Percentiles rank a stretch among this genome's conserved stretches.
Conservation (phyloP, 2,113 vertebrate genomes). For the Oxygymnocypris stewartii region DNA sequence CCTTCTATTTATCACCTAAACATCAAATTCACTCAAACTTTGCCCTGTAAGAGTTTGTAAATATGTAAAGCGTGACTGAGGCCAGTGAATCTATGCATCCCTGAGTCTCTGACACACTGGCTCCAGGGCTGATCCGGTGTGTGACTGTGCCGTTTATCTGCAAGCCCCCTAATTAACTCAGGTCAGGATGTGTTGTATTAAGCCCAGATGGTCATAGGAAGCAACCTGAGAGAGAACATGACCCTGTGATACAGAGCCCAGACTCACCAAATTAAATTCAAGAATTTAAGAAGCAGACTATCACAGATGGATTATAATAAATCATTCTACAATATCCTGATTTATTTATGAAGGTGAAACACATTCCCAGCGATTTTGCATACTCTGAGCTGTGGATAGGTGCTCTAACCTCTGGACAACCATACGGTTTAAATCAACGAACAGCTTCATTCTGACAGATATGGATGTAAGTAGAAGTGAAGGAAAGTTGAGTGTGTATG, state of each 20-base stretch:
- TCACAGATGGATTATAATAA: background rate
- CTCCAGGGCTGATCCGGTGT: slow-evolving; percentile 25
- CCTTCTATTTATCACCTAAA: background rate
- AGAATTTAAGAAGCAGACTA: background rate
- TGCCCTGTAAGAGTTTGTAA: background rate
- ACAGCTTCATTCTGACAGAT: background rate
- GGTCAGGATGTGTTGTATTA: slow-evolving; percentile 60
- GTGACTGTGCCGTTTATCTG: slow-evolving; percentile 46
- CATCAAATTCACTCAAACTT: background rate
- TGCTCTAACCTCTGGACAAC: background rate
- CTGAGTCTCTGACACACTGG: slow-evolving; percentile 12
- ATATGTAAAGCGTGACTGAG: slow-evolving; percentile 2
- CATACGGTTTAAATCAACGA: background rate
- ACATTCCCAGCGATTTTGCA: background rate
- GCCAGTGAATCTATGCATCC: background rate
- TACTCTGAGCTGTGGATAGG: background rate
- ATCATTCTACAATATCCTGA: background rate
- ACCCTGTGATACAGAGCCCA: background rate
- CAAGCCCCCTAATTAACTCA: slow-evolving; percentile 60
- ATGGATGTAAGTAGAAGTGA: background rate
- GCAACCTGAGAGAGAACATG: slow-evolving; percentile 6
- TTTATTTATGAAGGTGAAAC: background rate
- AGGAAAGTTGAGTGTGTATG: background rate
- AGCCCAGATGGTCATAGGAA: slow-evolving; percentile 64
- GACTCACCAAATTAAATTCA: background rate